Evolutionary conservation across 2,797 vertebrate genomes (phyloP), one percentile per base, ranked within the genome.

Genomic region (Synaphobranchus kaupii): DNA sequence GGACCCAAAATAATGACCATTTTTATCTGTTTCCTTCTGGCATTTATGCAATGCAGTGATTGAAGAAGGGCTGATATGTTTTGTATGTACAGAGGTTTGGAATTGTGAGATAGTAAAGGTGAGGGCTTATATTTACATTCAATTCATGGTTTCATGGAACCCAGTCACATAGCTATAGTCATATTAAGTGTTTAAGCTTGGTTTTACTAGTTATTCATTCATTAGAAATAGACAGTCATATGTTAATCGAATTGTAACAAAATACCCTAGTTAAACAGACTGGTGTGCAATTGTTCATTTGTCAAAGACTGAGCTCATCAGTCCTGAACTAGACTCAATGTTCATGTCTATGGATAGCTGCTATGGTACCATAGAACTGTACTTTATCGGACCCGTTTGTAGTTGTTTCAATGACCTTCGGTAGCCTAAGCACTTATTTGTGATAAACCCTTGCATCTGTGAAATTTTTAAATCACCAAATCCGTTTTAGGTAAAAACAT

Each of bases 11-110:
- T 83, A 12, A 52, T 52, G 28, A 15, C 50, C 28, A 54, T 56
- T 84, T 83, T 85, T 68, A 73, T 73, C 63, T 83, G 84, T 66
- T 83, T 52, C 50, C 56, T 88, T 56, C n/a, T n/a, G n/a, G n/a
- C n/a, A n/a, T n/a, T n/a, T n/a, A 84, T 87, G 86, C 48, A 44
- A 12, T 76, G 84, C 83, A 85, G 47, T 47, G 71, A 85, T 12
- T n/a, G n/a, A 48, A 54, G 15, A n/a, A n/a, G n/a, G 50, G 48
- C 50, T 76, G 34, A 31, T 60, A 81, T 28, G 54, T 58, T 83
- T 56, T 83, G 60, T 78, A 82, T 60, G 60, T 82, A 39, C 15
- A 85, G 83, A 73, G 81, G 87, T 85, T 88, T 48, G 71, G 47
- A 84, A 56, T 9, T 28, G 76, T 83, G 68, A 20, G 10, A 81